A percentile compares a stretch with the other conserved stretches of the same genome.
phyloP scores from a whole-genome alignment of 2,888 invertebrate genomes.

The Eledone cirrhosa region DNA sequence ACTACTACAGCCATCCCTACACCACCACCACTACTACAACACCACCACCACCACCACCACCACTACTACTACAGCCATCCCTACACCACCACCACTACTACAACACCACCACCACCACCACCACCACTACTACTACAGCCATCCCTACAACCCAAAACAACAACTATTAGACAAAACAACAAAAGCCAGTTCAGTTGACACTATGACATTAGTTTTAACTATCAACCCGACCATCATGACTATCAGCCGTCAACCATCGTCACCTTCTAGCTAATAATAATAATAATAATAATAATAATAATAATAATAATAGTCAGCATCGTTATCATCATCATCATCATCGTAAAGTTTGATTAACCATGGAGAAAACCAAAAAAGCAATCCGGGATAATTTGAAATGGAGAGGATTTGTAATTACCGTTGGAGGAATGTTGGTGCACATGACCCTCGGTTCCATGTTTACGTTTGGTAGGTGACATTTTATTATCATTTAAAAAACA shows the following conservation, averaged over 20 bases:
- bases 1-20: too few species aligned
- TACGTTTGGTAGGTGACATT: constrained; percentile 26
- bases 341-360: neutral
- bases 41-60: too few species aligned
- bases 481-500: too few species aligned
- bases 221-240: too few species aligned
- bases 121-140: neutral
- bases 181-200: neutral
- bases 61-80: too few species aligned
- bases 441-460: constrained; percentile 30
- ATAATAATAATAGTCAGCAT: neutral
- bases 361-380: constrained; percentile 20
- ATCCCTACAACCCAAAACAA: neutral
- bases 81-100: too few species aligned
- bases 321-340: neutral
- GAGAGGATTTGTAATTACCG: constrained; percentile 25
- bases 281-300: too few species aligned
- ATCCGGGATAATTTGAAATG: constrained; percentile 20
- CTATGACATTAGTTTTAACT: neutral
- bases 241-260: too few species aligned
- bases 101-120: too few species aligned
- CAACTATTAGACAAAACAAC: neutral
- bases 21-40: too few species aligned
- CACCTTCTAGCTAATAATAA: too few species aligned
- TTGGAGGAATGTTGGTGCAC: constrained; percentile 30